Conservation (phyloP, 2,888 invertebrate species). For the Eilema depressum region DNA sequence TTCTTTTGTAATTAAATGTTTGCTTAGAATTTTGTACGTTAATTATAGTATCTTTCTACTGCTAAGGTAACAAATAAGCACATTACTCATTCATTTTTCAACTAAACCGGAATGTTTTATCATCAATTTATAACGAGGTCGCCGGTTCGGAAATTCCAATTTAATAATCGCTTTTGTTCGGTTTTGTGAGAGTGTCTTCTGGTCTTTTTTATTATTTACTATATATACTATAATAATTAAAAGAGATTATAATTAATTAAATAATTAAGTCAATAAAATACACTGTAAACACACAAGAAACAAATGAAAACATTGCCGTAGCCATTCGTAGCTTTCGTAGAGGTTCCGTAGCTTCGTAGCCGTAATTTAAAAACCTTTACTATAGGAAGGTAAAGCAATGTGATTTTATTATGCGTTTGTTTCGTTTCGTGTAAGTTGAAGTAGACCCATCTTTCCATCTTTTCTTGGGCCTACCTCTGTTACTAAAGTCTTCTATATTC, state of each 20-base stretch:
- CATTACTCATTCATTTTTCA: background rate
- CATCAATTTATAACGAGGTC: too few species aligned
- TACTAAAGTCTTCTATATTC: too few species aligned
- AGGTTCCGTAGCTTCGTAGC: conserved; percentile 1
- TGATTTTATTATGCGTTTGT: too few species aligned
- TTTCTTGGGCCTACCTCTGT: too few species aligned
- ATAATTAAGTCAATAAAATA: too few species aligned
- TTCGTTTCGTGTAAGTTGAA: too few species aligned
- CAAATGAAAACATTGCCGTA: conserved; percentile 20
- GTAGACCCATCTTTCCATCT: too few species aligned
- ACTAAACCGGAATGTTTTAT: background rate
- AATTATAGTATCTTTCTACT: background rate
- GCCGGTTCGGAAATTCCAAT: background rate
- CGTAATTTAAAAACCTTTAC: background rate
- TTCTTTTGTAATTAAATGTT: background rate
- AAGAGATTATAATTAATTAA: too few species aligned
- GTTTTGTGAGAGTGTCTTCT: background rate
- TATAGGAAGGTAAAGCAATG: too few species aligned
- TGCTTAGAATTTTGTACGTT: background rate
- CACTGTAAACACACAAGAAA: background rate
- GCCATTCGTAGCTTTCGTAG: conserved; percentile 10
- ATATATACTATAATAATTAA: too few species aligned
- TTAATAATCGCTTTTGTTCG: background rate
- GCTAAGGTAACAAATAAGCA: background rate
- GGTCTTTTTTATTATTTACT: too few species aligned